Conservation (phyloP, 2,113 vertebrate species). For the Antechinus flavipes region DNA sequence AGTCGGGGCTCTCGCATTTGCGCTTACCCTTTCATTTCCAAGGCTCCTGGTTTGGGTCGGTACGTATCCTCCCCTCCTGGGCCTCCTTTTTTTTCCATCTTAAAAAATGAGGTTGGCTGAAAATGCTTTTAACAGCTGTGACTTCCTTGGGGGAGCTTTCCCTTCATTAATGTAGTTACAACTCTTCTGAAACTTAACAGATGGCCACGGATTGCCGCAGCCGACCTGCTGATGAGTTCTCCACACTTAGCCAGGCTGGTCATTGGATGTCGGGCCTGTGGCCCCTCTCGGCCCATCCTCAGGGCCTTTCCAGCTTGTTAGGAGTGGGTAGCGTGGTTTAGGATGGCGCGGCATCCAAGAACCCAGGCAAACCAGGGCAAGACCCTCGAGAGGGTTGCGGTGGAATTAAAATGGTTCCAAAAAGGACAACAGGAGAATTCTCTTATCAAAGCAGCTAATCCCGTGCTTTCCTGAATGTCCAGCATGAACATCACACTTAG, state of each 20-base stretch:
- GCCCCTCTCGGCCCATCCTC: neutral
- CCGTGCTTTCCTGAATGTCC: no score
- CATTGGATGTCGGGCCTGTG: neutral
- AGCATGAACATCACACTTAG: no score
- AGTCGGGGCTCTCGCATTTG: neutral
- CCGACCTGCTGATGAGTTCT: no score
- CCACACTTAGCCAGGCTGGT: neutral
- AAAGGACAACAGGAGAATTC: no score
- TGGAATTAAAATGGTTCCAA: neutral
- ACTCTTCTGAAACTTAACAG: neutral
- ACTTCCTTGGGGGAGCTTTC: neutral
- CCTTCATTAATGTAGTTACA: neutral
- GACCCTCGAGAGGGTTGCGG: neutral
- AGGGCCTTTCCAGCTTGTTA: neutral
- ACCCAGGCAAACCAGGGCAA: neutral
- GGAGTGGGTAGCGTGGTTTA: neutral
- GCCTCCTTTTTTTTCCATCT: neutral
- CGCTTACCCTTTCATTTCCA: neutral
- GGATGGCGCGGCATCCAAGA: neutral
- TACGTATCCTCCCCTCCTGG: neutral
- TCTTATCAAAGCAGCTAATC: no score
- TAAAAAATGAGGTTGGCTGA: neutral
- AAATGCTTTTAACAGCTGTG: neutral
- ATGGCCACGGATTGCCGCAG: neutral
- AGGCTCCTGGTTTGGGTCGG: neutral